Percentiles rank a stretch among this genome's conserved stretches.
Conservation (phyloP, 2,113 vertebrate genomes). For the Pogona vitticeps region DNA sequence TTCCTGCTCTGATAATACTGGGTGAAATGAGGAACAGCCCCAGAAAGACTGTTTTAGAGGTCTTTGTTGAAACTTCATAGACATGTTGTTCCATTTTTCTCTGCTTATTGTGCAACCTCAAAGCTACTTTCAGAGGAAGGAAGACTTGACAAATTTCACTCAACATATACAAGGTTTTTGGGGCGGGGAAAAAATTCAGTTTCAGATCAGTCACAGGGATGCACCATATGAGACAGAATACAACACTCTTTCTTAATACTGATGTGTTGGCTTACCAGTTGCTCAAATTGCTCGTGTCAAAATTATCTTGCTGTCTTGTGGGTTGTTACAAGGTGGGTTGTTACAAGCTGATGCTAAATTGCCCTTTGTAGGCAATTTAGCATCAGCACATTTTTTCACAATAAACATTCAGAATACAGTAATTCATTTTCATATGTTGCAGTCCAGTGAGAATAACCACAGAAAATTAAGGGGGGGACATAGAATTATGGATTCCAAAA, state of each 20-base stretch:
- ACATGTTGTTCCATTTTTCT: rapidly evolving
- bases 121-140: slow-evolving; percentile 51
- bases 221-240: not conserved
- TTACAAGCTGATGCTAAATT: too few species aligned
- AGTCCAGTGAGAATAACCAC: too few species aligned
- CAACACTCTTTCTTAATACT: not conserved
- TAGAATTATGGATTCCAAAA: too few species aligned
- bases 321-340: too few species aligned
- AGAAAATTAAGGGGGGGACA: too few species aligned
- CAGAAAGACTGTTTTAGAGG: not conserved
- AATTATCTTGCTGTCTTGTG: rapidly evolving
- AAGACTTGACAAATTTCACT: slow-evolving; percentile 39
- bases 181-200: not conserved
- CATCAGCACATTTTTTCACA: not conserved
- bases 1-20: not conserved
- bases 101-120: slow-evolving; percentile 26
- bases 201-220: not conserved
- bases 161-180: not conserved
- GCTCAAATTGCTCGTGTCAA: not conserved
- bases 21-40: not conserved
- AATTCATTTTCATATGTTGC: too few species aligned
- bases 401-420: not conserved
- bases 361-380: too few species aligned
- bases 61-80: not conserved
- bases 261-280: not conserved